phyloP scores from a whole-genome alignment of 2,888 invertebrate species.

The Tenthredo scrophulariae region DNA sequence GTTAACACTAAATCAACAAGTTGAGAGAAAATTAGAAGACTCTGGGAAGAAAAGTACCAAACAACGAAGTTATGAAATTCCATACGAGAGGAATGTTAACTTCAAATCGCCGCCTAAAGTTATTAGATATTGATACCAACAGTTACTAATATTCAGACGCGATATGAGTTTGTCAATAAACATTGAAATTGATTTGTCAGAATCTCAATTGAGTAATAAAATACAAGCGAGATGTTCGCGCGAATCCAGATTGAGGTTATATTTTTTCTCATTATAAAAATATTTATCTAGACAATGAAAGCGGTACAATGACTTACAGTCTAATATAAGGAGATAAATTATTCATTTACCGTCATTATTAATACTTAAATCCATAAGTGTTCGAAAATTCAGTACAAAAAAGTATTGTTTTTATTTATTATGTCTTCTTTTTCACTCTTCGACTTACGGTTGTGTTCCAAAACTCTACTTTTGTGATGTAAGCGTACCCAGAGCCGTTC shows the following conservation, averaged over 20 bases:
- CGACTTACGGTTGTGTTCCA: no score
- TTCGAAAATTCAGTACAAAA: not conserved
- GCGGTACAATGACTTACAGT: not conserved
- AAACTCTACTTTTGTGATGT: no score
- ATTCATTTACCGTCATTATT: conserved; percentile 7
- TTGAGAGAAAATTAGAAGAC: not conserved
- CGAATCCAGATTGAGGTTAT: not conserved
- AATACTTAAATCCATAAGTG: conserved; percentile 16
- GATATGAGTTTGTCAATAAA: not conserved
- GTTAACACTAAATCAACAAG: not conserved
- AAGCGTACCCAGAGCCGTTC: no score
- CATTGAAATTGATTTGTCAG: not conserved
- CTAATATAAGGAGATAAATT: not conserved
- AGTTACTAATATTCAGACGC: not conserved
- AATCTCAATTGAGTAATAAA: not conserved
- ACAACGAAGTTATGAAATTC: not conserved
- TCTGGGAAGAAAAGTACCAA: not conserved
- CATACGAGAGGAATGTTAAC: not conserved
- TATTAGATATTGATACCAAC: not conserved
- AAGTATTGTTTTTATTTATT: conserved; percentile 16
- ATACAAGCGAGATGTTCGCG: not conserved
- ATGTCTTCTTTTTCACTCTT: not conserved
- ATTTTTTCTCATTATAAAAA: not conserved
- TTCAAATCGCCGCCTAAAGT: not conserved
- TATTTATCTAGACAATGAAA: not conserved